phyloP scores from a whole-genome alignment of 2,888 invertebrate species.

The Dilophus febrilis region DNA sequence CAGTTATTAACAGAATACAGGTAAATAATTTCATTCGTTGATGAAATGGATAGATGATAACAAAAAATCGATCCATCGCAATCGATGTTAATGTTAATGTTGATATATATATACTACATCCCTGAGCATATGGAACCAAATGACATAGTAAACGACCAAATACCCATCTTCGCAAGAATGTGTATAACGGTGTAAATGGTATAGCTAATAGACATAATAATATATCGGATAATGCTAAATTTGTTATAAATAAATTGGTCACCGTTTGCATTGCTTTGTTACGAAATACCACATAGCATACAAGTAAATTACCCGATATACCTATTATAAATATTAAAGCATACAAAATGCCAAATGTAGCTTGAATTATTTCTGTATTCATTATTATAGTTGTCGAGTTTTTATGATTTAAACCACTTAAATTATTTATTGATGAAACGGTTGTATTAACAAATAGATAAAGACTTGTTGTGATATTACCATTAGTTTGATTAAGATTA shows the following conservation, averaged over 20 bases:
- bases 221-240: constrained; percentile 88
- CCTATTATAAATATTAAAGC: constrained; percentile 76
- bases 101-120: constrained; percentile 93
- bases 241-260: constrained; percentile 93
- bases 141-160: constrained; percentile 86
- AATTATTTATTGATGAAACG: too few relatives aligned
- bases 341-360: constrained; percentile 37
- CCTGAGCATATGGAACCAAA: constrained; percentile 83
- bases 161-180: constrained; percentile 81
- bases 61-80: constrained; percentile 92
- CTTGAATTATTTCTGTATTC: constrained; percentile 11
- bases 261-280: constrained; percentile 96
- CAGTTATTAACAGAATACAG: constrained; percentile 67
- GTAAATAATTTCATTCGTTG: constrained; percentile 80
- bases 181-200: constrained; percentile 91
- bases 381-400: constrained; percentile 5
- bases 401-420: too few relatives aligned
- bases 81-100: constrained; percentile 93
- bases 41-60: constrained; percentile 90
- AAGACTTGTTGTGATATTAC: too few relatives aligned
- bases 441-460: too few relatives aligned
- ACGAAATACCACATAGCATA: constrained; percentile 82
- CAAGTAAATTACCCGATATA: constrained; percentile 74
- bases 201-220: constrained; percentile 84
- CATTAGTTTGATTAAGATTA: too few relatives aligned